phyloP scores from a whole-genome alignment of 2,797 vertebrate genomes.

The Siniperca scherzeri region DNA sequence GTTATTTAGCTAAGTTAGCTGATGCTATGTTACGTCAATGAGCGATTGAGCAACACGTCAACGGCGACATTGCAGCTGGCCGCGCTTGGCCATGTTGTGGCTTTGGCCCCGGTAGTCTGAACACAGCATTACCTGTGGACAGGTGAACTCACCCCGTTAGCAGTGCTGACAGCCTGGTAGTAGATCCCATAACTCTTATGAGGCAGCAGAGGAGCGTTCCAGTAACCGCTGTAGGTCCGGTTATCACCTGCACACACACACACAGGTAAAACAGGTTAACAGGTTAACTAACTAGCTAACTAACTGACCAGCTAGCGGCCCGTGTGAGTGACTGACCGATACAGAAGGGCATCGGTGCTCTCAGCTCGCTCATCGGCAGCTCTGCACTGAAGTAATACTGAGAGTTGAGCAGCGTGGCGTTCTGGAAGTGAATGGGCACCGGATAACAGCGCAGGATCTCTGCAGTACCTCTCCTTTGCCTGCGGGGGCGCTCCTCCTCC shows the following conservation, averaged over 20 bases:
- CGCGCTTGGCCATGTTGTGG: too few species aligned
- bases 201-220: conserved; percentile 86
- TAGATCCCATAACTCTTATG: conserved; percentile 97
- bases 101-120: too few species aligned
- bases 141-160: conserved; percentile 90
- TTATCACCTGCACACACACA: conserved; percentile 70
- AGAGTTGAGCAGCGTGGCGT: conserved; percentile 89
- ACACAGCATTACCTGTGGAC: not conserved
- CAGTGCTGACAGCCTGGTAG: conserved; percentile 95
- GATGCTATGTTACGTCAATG: too few species aligned
- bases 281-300: not conserved
- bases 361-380: conserved; percentile 88
- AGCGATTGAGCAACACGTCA: too few species aligned
- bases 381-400: conserved; percentile 95
- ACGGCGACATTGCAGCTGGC: too few species aligned
- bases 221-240: conserved; percentile 76
- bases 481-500: conserved; percentile 93
- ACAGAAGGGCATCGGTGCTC: conserved; percentile 87
- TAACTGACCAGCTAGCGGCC: not conserved
- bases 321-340: conserved; percentile 71
- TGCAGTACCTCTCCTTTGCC: conserved; percentile 89
- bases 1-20: too few species aligned
- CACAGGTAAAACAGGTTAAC: not conserved
- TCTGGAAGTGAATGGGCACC: conserved; percentile 94
- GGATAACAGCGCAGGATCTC: conserved; percentile 95